Evolutionary conservation across 2,888 invertebrate genomes (phyloP), one percentile per base, ranked within the genome.

Genomic region (Gastrophysa polygoni): DNA sequence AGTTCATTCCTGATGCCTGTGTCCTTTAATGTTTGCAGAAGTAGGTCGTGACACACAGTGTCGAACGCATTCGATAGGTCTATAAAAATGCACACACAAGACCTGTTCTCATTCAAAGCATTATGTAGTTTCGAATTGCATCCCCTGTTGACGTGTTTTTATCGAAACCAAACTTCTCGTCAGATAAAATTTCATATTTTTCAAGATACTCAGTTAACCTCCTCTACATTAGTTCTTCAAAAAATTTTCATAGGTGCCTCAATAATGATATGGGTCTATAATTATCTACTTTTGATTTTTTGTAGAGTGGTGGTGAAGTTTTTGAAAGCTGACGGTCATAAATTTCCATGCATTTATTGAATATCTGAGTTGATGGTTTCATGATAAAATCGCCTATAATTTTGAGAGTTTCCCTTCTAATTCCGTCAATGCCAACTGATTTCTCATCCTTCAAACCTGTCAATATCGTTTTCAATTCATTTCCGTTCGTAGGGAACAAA

Each of bases 41-140:
- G 47, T 47, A 18, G 47, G 17, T 20, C 20, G 47, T 18, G 47
- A 18, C 8, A 18, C 47, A 47, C 20, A 47, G 47, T 18, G 20
- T 47, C 47, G 47, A 47, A 47, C 2, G 47, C 47, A 20, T 21
- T 11, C 11, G 48, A 48, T 20, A 48, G 21, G 20, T 48, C 48
- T 48, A 48, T 51, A 20, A 29, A 32, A 38, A 51, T 18, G 14
- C 51, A 17, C 17, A 51, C 11, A 38, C 34, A 51, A 8, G 51
- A 38, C 38, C 29, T 51, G 32, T 51, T 51, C 51, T 51, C 8
- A 51, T 51, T 38, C 38, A 51, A 32, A 51, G 51, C 51, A 4
- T 6, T 38, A 51, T 50, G 8, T 20, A 50, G 10, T 29, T 20
- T 29, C 8, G n/a, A 4, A 50, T 50, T 50, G 21, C 20, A 50